Percentiles rank a stretch among this genome's conserved stretches.
phyloP scores from a whole-genome alignment of 2,113 vertebrate genomes.

The Upupa epops region DNA sequence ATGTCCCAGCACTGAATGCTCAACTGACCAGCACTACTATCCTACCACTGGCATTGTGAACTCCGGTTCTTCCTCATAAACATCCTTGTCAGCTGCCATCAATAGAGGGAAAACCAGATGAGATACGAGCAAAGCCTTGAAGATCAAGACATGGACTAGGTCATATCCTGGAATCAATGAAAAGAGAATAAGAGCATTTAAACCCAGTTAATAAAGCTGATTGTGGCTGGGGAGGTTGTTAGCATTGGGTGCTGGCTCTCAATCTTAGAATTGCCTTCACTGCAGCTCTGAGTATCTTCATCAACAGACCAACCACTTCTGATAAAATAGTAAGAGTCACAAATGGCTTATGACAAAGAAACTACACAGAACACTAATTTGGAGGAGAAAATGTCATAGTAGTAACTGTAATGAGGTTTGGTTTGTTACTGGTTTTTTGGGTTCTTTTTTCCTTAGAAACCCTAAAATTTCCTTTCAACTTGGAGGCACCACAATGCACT shows the following conservation, averaged over 20 bases:
- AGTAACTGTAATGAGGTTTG: not conserved
- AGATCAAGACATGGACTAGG: not conserved
- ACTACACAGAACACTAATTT: not conserved
- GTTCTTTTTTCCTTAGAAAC: fast-evolving
- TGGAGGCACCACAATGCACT: not conserved
- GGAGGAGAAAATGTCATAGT: fast-evolving
- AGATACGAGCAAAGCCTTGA: not conserved
- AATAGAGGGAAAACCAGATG: not conserved
- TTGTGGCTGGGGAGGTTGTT: not conserved
- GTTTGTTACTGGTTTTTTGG: not conserved
- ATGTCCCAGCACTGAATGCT: not conserved
- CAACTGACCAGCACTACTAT: not conserved
- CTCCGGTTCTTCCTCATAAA: not conserved
- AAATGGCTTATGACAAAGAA: not conserved
- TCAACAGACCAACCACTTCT: not conserved
- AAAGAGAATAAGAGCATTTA: not conserved
- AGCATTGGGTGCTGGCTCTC: not conserved
- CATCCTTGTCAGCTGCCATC: not conserved
- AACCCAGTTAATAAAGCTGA: not conserved
- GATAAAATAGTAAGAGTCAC: not conserved
- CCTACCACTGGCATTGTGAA: not conserved
- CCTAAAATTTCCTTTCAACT: not conserved
- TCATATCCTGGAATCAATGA: not conserved
- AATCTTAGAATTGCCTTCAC: not conserved
- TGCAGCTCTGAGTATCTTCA: not conserved